Evolutionary conservation across 2,888 invertebrate genomes (phyloP).

Genomic region (Hirtodrosophila confusa): DNA sequence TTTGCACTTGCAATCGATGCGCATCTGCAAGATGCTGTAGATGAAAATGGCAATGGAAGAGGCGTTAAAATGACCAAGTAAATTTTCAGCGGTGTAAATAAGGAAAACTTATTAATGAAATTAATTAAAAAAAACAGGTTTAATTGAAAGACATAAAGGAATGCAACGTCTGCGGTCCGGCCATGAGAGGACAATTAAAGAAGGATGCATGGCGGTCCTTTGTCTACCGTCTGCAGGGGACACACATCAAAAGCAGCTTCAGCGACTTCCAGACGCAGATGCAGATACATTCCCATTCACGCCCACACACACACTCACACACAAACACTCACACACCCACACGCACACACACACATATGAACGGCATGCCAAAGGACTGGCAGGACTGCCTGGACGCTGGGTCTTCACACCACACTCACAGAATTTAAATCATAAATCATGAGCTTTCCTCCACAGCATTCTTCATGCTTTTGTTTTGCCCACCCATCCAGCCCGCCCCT

Average conservation of each 20-base stretch:
- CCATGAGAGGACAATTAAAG: slow-evolving; percentile 67
- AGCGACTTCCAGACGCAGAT: slow-evolving; percentile 52
- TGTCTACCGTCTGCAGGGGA: slow-evolving; percentile 46
- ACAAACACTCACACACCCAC: slow-evolving; percentile 17
- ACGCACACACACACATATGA: slow-evolving; percentile 1
- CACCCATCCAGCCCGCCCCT: slow-evolving; percentile 11
- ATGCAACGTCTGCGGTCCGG: slow-evolving; percentile 25
- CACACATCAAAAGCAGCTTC: slow-evolving; percentile 65
- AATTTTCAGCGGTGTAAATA: slow-evolving; percentile 42
- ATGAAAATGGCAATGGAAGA: not conserved
- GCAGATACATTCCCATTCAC: slow-evolving; percentile 14
- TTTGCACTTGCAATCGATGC: not conserved
- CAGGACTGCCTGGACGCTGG: slow-evolving; percentile 35
- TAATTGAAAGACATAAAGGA: slow-evolving; percentile 60
- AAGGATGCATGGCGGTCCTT: slow-evolving; percentile 56
- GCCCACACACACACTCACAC: slow-evolving; percentile 14
- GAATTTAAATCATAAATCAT: slow-evolving; percentile 83
- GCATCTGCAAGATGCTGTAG: slow-evolving; percentile 5
- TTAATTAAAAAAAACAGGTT: slow-evolving; percentile 74
- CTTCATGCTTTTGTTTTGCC: slow-evolving; percentile 54
- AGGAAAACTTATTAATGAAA: slow-evolving; percentile 70
- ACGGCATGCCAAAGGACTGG: slow-evolving; percentile 20
- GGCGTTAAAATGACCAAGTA: slow-evolving; percentile 1
- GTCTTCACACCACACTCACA: slow-evolving; percentile 69
- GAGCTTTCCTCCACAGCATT: slow-evolving; percentile 80